Evolutionary conservation across 2,797 vertebrate genomes (phyloP).

Genomic region (Leptatherina wallacei): DNA sequence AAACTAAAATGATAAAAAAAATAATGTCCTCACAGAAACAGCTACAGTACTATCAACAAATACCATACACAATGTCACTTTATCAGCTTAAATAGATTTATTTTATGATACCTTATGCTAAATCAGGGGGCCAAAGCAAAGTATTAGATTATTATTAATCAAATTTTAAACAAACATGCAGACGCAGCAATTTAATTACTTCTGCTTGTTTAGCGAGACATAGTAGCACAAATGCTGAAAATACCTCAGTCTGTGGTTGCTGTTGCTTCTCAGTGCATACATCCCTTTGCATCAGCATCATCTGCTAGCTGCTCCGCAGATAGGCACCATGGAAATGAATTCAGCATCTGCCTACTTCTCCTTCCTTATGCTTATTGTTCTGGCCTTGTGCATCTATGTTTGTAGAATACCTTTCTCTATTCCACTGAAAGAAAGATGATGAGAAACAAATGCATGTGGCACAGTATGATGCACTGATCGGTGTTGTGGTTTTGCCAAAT

Average conservation of each 20-base stretch:
- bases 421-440: slow-evolving; percentile 42
- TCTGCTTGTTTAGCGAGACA: slow-evolving; percentile 27
- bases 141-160: slow-evolving; percentile 1
- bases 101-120: background rate
- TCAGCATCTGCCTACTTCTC: slow-evolving; percentile 59
- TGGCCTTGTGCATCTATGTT: slow-evolving; percentile 47
- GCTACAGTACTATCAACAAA: background rate
- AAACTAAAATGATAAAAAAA: background rate
- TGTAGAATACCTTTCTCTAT: slow-evolving; percentile 53
- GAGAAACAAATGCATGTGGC: slow-evolving; percentile 50
- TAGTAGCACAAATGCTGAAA: slow-evolving; percentile 40
- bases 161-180: slow-evolving; percentile 22
- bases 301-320: slow-evolving; percentile 58
- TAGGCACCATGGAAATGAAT: slow-evolving; percentile 73
- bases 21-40: no score
- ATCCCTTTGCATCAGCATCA: slow-evolving; percentile 73
- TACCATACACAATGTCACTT: background rate
- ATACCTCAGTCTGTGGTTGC: slow-evolving; percentile 39
- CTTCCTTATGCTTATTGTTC: slow-evolving; percentile 55
- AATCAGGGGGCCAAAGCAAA: background rate
- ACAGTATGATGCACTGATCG: slow-evolving; percentile 56
- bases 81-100: background rate
- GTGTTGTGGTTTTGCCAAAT: slow-evolving; percentile 65
- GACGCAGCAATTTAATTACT: slow-evolving; percentile 30
- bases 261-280: slow-evolving; percentile 60